Percentiles rank a stretch among this genome's conserved stretches.
These are phyloP conservation scores for Pseudanteris insignis DNA, from an alignment of 2,888 invertebrate species.

Conservation along the genomic window DNA sequence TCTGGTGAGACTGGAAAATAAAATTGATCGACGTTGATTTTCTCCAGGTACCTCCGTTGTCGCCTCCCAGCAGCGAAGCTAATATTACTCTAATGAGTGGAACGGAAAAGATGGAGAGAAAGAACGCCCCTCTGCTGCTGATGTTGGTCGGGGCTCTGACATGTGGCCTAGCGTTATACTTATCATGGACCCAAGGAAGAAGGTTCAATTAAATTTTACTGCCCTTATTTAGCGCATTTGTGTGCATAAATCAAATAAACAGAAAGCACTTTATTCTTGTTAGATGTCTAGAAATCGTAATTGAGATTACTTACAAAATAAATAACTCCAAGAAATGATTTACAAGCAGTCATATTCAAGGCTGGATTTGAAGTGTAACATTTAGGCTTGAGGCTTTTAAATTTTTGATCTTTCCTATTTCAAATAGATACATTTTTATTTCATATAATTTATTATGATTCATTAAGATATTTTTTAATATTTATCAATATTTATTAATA, in stretches of 20 bases:
- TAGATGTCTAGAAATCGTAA: no score
- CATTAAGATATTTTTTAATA: no score
- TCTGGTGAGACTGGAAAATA: neutral
- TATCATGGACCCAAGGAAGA: constrained; percentile 63
- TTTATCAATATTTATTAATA: no score
- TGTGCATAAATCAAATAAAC: neutral
- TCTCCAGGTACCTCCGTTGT: constrained; percentile 62
- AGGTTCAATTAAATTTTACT: constrained; percentile 48
- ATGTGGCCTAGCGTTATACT: constrained; percentile 61
- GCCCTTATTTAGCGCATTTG: neutral
- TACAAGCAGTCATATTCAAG: no score
- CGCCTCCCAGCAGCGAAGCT: constrained; percentile 61
- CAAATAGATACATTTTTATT: no score
- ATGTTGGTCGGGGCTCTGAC: constrained; percentile 62
- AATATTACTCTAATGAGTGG: constrained; percentile 63
- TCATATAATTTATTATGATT: no score
- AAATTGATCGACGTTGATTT: constrained; percentile 11
- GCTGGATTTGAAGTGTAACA: no score
- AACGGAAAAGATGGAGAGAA: constrained; percentile 59
- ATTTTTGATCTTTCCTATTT: no score
- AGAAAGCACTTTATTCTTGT: no score
- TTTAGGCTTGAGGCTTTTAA: no score
- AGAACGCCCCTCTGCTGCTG: constrained; percentile 60
- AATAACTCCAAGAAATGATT: no score
- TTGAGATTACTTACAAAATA: no score